Conservation (phyloP, 2,113 vertebrate species). For the Mirza zaza region DNA sequence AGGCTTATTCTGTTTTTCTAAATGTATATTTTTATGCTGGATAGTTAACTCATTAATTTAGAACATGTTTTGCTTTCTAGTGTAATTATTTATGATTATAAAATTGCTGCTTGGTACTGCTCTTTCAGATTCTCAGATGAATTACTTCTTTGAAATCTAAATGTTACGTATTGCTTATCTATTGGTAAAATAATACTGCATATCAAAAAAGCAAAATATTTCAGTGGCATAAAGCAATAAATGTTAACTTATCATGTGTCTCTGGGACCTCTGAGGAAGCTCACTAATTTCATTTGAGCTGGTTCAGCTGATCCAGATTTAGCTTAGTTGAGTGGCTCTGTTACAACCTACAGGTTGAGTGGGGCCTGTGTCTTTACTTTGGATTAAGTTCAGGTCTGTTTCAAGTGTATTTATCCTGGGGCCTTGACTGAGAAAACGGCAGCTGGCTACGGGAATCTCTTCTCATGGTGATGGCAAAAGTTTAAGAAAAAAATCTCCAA, state of each 20-base stretch:
- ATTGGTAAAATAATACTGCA: neutral
- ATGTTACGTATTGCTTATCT: neutral
- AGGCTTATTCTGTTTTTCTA: neutral
- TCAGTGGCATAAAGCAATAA: neutral
- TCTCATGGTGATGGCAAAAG: neutral
- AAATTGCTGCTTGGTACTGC: neutral
- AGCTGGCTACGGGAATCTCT: neutral
- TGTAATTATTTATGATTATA: neutral
- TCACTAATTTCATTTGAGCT: neutral
- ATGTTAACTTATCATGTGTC: neutral
- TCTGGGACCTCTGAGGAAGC: neutral
- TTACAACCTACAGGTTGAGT: neutral
- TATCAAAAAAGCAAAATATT: neutral
- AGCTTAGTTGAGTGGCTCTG: neutral
- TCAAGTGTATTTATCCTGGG: neutral
- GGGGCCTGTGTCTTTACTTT: neutral
- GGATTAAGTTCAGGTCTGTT: neutral
- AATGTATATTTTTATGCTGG: neutral
- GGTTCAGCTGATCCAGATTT: neutral
- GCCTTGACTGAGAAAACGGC: neutral
- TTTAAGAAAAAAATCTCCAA: neutral
- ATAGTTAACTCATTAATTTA: neutral
- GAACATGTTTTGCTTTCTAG: neutral
- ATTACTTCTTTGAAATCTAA: neutral
- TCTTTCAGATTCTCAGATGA: neutral